Evolutionary conservation across 37 sponge, comb jelly and placozoan genomes (phyloP), one percentile per base, ranked within the genome.

Genomic region (Halichondria panicea): DNA sequence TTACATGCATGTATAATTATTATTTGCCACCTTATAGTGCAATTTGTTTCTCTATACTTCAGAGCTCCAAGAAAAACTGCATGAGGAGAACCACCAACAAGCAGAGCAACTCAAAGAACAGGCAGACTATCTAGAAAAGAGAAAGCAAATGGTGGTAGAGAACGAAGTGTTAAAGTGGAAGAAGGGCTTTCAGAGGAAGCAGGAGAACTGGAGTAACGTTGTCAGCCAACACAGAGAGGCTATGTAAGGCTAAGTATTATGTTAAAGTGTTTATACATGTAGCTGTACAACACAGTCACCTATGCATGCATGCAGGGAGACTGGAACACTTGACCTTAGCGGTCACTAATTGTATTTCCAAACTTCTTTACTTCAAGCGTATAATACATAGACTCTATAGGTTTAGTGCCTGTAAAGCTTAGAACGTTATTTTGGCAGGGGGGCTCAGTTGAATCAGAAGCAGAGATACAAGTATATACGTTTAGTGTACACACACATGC

Each of bases 51-150:
- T 34, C 3, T 42, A 13, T 75, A 31, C 9, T 38, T 11, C 28
- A 76, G 76, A 61, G 35, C 63, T 63, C 4, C 40, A 44, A 48
- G 24, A 13, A n/a, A 61, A 63, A 52, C 28, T 62, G 52, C n/a
- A 38, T 19, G 76, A 76, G 53, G 64, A 76, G 53, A 76, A 58
- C 32, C 61, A 44, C 52, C 76, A 76, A 6, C 64, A 76, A 24
- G 65, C 38, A 37, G 76, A 62, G 37, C 24, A 41, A 65, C 76
- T 76, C 36, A 76, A 76, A 37, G 25, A 76, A 61, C 52, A 76
- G 52, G 76, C 76, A 64, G 76, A 76, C 65, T 7, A 43, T 27
- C 53, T 58, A 4, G 76, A 76, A 37, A 76, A 76, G 22, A 2
- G 38, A 19, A 43, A 65, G 64, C 9, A 38, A 11, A 34, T 63